phyloP scores from a whole-genome alignment of 2,888 invertebrate species.

The Chrysodeixis includens region DNA sequence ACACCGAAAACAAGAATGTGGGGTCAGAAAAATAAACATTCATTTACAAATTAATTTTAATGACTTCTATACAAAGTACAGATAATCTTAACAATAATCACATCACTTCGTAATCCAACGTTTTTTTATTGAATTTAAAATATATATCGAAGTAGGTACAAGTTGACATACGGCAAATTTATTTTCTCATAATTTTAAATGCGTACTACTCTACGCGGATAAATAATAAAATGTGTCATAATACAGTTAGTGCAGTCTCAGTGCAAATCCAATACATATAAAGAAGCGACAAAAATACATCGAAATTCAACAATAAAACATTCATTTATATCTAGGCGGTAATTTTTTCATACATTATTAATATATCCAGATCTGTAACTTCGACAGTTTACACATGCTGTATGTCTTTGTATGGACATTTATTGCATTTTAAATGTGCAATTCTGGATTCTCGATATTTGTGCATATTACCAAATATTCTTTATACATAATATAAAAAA shows the following conservation, averaged over 20 bases:
- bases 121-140: background rate
- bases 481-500: background rate
- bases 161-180: background rate
- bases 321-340: background rate
- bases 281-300: background rate
- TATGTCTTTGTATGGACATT: background rate
- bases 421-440: background rate
- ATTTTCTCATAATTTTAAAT: background rate
- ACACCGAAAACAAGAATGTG: too few species aligned
- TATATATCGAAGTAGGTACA: background rate
- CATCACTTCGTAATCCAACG: background rate
- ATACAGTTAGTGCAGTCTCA: background rate
- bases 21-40: background rate
- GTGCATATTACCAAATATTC: background rate
- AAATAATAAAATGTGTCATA: background rate
- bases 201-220: background rate
- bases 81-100: background rate
- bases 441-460: background rate
- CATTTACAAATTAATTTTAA: background rate
- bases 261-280: background rate
- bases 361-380: constrained; percentile 1
- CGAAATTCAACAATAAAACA: background rate
- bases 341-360: background rate
- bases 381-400: background rate
- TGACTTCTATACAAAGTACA: background rate